Evolutionary conservation across 2,797 vertebrate genomes (phyloP).

Genomic region (Anguilla pacifica): DNA sequence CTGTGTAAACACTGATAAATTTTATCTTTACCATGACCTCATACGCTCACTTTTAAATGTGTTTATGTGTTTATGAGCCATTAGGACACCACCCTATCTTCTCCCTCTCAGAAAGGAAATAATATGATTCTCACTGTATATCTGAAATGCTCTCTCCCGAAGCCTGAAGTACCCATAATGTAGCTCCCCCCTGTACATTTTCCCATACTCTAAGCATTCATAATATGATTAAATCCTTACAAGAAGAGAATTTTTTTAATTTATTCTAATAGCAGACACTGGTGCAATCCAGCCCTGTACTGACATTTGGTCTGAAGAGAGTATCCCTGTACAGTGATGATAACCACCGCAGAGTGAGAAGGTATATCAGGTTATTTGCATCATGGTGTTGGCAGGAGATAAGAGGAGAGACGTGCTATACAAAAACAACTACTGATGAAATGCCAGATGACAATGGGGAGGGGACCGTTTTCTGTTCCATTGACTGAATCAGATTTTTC

Average conservation of each 20-base stretch:
- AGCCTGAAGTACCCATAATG: neutral
- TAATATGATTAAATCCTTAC: neutral
- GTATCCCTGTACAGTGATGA: neutral
- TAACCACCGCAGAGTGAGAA: neutral
- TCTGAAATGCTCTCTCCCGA: neutral
- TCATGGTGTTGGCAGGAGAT: neutral
- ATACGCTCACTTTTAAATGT: neutral
- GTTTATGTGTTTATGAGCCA: neutral
- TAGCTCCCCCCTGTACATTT: neutral
- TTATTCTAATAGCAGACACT: neutral
- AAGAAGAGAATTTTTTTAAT: too few species aligned
- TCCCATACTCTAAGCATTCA: neutral
- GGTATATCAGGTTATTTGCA: neutral
- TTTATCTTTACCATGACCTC: neutral
- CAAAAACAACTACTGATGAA: neutral
- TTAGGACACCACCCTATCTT: neutral
- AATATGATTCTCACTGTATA: neutral
- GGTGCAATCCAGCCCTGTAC: neutral
- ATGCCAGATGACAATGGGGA: neutral
- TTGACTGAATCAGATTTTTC: too few species aligned
- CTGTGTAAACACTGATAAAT: neutral
- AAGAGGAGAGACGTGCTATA: neutral
- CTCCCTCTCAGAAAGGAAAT: neutral
- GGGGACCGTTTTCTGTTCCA: too few species aligned
- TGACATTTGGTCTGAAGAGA: slow-evolving; percentile 1